Evolutionary conservation across 1,140 invertebrate genomes (phyloP).

Genomic region (Sweltsa coloradensis): DNA sequence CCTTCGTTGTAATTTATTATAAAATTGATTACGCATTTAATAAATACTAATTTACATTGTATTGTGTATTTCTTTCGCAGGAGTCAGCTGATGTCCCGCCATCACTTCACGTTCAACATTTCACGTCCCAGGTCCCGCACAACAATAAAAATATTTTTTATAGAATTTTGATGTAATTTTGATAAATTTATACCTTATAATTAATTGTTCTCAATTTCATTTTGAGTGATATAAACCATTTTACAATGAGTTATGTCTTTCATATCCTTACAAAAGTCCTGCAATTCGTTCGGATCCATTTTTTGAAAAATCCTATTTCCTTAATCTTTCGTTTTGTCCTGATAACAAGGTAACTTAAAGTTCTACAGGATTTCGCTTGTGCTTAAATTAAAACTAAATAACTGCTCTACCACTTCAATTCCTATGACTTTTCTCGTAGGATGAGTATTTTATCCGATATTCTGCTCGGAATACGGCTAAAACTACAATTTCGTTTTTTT

Average conservation of each 20-base stretch:
- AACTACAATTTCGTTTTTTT: conserved; percentile 1
- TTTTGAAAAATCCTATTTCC: conserved; percentile 3
- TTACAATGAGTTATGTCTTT: not conserved
- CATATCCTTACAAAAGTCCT: conserved; percentile 5
- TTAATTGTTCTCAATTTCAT: conserved; percentile 1
- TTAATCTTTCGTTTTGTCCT: conserved; percentile 2
- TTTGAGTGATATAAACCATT: conserved; percentile 1
- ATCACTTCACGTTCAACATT: conserved; percentile 5
- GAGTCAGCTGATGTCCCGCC: conserved; percentile 4
- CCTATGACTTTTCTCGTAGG: conserved; percentile 6
- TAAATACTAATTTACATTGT: conserved; percentile 6
- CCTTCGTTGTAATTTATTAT: conserved; percentile 7
- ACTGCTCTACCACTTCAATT: conserved; percentile 6
- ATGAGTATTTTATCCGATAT: conserved; percentile 9
- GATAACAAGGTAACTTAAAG: conserved; percentile 3
- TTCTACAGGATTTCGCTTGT: conserved; percentile 2
- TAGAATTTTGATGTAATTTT: conserved; percentile 1
- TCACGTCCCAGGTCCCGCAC: not conserved
- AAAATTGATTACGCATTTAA: conserved; percentile 2
- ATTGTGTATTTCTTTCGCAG: conserved; percentile 9
- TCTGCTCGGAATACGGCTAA: conserved; percentile 6
- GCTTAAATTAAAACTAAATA: conserved; percentile 9
- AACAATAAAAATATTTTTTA: conserved; percentile 2
- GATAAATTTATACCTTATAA: conserved; percentile 3
- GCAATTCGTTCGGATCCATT: conserved; percentile 5